These are phyloP conservation scores for Hypocryptadius cinnamomeus DNA, from an alignment of 2,113 vertebrate species.

Conservation along the genomic window DNA sequence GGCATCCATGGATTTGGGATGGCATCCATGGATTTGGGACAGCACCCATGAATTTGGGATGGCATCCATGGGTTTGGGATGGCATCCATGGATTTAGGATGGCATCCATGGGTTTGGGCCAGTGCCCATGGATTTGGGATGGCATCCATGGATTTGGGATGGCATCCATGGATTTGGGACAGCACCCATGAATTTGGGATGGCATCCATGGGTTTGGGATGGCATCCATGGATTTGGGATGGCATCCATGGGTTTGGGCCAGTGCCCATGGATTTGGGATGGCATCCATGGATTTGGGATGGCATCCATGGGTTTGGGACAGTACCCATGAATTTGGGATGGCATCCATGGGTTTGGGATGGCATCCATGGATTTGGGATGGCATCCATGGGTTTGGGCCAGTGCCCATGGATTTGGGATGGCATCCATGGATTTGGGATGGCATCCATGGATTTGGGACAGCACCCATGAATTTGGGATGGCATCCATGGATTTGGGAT, in stretches of 20 bases:
- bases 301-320: fast-evolving
- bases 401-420: neutral
- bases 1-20: neutral
- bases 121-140: neutral
- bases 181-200: neutral
- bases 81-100: neutral
- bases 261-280: neutral
- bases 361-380: neutral
- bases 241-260: fast-evolving
- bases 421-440: neutral
- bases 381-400: neutral
- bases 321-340: fast-evolving
- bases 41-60: neutral
- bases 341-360: fast-evolving
- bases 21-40: neutral
- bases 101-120: neutral
- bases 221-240: neutral
- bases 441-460: neutral
- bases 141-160: neutral
- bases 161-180: neutral
- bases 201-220: neutral
- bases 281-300: neutral
- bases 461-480: neutral
- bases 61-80: neutral
- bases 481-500: neutral